Base-by-base conservation (phyloP, 2,888 invertebrate genomes). In the Cepaea hortensis region DNA sequence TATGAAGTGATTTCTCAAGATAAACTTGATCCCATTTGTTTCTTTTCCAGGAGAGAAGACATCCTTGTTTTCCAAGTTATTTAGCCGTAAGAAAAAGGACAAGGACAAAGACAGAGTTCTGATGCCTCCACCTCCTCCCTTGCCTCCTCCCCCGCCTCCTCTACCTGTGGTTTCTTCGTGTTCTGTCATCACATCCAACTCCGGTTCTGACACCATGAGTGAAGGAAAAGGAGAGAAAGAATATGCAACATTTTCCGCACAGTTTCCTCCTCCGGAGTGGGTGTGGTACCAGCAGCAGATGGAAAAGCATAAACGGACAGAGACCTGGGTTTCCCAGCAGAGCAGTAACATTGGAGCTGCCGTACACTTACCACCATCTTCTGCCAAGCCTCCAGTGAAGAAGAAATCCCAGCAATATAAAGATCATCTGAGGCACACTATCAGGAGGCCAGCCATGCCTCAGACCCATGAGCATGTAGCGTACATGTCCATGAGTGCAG, bases 191-290 rank as follows among this genome's bases (percentile, higher is more conserved):
- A 75, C 80, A n/a, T 18, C 20, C 55, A 65, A 83, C 23, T 72
- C 81, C 15, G 18, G 80, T 55, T 75, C 80, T 55, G 73, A 86
- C 7, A 65, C 50, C 15, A 18, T 77, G 48, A 86, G 81, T 79
- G 68, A 87, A 86, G 83, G 88, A 88, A 86, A 70, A 55, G 88
- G 88, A 75, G 96, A 96, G 94, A 96, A 97, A 18, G 94, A 94
- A 86, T 93, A 93, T 95, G 97, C 97, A 94, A 97, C 97, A 68
- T 98, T 97, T 95, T 97, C 97, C 94, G 98, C 97, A 77, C 98
- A 98, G 95, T 98, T 98, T 95, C 98, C 98, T 91, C 95, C 98
- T 96, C 96, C 97, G 90, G 98, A 98, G 95, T 98, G 98, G 98
- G 87, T 89, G 73, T 93, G 93, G 93, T 93, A 93, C 89, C 92